These are phyloP conservation scores for Sitta carolinensis DNA, from an alignment of 2,797 vertebrate genomes.

Conservation along the genomic window DNA sequence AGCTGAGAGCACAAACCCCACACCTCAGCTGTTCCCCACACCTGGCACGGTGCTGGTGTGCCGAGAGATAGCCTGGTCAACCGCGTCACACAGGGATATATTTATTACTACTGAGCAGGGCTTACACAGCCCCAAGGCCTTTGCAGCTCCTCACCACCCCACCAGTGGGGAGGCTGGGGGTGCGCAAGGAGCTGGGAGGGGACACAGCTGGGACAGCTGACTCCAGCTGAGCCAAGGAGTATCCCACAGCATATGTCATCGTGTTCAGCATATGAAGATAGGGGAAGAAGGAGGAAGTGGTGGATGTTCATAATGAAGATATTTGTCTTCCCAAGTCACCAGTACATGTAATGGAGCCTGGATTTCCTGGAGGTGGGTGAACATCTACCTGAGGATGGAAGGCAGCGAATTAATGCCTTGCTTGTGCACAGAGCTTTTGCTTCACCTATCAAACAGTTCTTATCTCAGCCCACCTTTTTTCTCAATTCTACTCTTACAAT, in stretches of 20 bases:
- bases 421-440: neutral
- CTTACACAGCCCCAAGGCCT: neutral
- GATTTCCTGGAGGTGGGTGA: neutral
- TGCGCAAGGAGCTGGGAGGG: neutral
- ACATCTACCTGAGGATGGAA: neutral
- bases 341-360: fast-evolving
- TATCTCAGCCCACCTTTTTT: neutral
- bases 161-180: fast-evolving
- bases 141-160: neutral
- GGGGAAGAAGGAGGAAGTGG: neutral
- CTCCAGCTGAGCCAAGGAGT: fast-evolving
- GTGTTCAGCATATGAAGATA: neutral
- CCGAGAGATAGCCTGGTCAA: no score
- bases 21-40: no score
- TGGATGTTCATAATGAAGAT: neutral
- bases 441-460: neutral
- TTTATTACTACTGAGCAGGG: fast-evolving
- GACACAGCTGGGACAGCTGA: neutral
- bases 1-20: no score
- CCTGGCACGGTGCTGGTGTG: no score
- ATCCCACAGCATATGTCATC: fast-evolving
- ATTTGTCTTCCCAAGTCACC: neutral
- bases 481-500: neutral
- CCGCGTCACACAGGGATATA: neutral
- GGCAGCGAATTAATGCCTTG: neutral